phyloP scores from a whole-genome alignment of 2,113 vertebrate species.

The Centropristis striata region DNA sequence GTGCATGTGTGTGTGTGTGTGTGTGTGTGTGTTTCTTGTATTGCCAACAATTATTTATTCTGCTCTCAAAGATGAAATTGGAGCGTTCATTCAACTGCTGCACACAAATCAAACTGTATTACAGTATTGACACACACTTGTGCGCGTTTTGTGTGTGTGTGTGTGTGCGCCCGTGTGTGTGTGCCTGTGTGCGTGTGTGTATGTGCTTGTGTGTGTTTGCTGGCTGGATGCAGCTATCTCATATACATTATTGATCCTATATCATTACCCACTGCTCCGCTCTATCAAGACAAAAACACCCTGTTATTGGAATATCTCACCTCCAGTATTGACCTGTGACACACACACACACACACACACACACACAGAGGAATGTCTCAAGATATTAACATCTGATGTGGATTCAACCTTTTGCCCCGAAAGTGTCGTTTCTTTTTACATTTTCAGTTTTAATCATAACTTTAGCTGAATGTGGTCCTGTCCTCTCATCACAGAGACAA shows the following conservation, averaged over 20 bases:
- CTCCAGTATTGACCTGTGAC: constrained; percentile 49
- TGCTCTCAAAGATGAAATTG: constrained; percentile 39
- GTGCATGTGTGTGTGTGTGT: constrained; percentile 4
- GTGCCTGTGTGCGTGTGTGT: constrained; percentile 24
- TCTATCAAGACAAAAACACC: constrained; percentile 75
- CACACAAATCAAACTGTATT: constrained; percentile 55
- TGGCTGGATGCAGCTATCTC: constrained; percentile 55
- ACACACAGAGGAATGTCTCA: constrained; percentile 1
- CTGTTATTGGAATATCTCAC: constrained; percentile 70
- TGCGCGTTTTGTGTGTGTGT: background rate
- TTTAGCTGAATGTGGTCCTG: no score
- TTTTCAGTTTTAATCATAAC: background rate
- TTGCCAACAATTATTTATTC: constrained; percentile 39
- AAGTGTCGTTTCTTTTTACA: background rate
- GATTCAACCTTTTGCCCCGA: background rate
- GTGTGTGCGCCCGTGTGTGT: no score
- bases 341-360: constrained; percentile 11
- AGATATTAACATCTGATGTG: constrained; percentile 5
- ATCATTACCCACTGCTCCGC: constrained; percentile 72
- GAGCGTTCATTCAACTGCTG: constrained; percentile 37
- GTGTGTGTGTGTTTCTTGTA: constrained; percentile 2
- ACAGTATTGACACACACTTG: constrained; percentile 39
- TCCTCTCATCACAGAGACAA: no score
- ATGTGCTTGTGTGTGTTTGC: constrained; percentile 6
- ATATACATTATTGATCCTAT: constrained; percentile 74